These are phyloP conservation scores for Tetramorium parvispinum DNA, from an alignment of 1,140 invertebrate genomes.

Conservation along the genomic window DNA sequence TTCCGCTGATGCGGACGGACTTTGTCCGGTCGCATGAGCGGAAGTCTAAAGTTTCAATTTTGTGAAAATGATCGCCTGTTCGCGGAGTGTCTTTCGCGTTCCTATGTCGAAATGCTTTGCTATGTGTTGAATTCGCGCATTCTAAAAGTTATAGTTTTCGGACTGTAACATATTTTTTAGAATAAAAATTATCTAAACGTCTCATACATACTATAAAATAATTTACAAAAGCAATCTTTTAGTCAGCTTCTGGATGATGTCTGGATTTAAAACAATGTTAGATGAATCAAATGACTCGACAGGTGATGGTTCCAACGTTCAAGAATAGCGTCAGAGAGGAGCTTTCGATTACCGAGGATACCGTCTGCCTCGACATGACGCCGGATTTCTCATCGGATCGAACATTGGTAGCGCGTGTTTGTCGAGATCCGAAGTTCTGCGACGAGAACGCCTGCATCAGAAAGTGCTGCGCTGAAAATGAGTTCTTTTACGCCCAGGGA, in stretches of 20 bases:
- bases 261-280: not conserved
- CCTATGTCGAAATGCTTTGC: no score
- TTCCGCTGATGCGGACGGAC: no score
- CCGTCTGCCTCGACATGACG: conserved; percentile 63
- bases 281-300: conserved; percentile 25
- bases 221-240: not conserved
- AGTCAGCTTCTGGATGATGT: not conserved
- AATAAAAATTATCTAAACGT: not conserved
- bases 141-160: no score
- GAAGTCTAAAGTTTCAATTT: no score
- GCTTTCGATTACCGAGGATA: conserved; percentile 34
- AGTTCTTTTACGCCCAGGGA: not conserved
- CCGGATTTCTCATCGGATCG: not conserved
- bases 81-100: no score
- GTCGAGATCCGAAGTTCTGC: conserved; percentile 62
- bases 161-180: no score
- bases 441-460: conserved; percentile 63
- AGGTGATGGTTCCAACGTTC: conserved; percentile 48
- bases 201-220: not conserved
- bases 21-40: no score
- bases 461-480: conserved; percentile 73
- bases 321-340: conserved; percentile 14
- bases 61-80: no score
- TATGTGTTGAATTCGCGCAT: no score
- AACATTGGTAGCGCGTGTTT: conserved; percentile 58